phyloP scores from a whole-genome alignment of 2,888 invertebrate species.

The Pyrgus malvae region DNA sequence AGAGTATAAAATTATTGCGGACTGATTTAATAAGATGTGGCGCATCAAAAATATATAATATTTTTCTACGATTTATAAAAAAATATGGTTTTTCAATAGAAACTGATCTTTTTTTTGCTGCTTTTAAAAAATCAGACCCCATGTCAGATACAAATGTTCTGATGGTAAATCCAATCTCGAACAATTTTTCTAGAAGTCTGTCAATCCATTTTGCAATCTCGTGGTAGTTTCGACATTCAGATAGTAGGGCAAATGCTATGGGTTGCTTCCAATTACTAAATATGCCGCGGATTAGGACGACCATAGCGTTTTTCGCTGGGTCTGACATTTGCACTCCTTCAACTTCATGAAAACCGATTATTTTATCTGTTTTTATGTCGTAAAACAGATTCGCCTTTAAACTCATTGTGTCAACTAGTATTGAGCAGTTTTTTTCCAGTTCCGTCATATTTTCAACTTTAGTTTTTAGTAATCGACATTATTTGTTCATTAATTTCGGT shows the following conservation, averaged over 20 bases:
- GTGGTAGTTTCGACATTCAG: slow-evolving; percentile 29
- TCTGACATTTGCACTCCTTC: slow-evolving; percentile 33
- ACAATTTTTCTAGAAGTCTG: slow-evolving; percentile 35
- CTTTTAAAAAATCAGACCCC: slow-evolving; percentile 33
- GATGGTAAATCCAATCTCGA: slow-evolving; percentile 38
- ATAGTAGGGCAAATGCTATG: slow-evolving; percentile 36
- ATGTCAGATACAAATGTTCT: slow-evolving; percentile 35
- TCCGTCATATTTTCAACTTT: slow-evolving; percentile 37
- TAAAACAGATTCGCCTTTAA: slow-evolving; percentile 38
- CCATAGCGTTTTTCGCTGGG: slow-evolving; percentile 36
- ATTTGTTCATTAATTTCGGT: slow-evolving; percentile 31
- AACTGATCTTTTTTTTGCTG: slow-evolving; percentile 33
- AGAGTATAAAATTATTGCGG: slow-evolving; percentile 36
- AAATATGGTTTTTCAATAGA: slow-evolving; percentile 38
- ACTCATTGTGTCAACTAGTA: slow-evolving; percentile 30
- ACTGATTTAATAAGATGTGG: slow-evolving; percentile 41
- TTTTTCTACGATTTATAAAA: slow-evolving; percentile 37
- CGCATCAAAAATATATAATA: slow-evolving; percentile 43
- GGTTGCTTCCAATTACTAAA: slow-evolving; percentile 38
- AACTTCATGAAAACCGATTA: slow-evolving; percentile 41
- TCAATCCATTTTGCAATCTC: slow-evolving; percentile 37
- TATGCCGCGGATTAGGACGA: slow-evolving; percentile 38
- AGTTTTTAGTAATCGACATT: slow-evolving; percentile 32
- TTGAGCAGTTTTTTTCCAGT: slow-evolving; percentile 36
- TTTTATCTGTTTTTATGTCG: slow-evolving; percentile 35